Evolutionary conservation across 2,888 invertebrate species (phyloP).

Genomic region (Tromatobia lineatoria): DNA sequence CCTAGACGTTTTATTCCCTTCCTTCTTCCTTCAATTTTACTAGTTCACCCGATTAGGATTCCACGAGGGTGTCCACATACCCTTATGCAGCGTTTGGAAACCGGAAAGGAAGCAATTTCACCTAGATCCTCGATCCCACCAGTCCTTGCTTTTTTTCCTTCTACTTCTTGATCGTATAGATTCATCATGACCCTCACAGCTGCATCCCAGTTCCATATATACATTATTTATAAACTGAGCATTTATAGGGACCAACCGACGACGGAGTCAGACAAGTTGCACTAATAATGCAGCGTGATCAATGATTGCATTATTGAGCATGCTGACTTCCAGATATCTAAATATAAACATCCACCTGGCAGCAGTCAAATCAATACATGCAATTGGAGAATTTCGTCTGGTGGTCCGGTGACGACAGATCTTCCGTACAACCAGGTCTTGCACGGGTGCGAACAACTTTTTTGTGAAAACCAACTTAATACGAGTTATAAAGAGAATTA

Average conservation of each 20-base stretch:
- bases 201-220: background rate
- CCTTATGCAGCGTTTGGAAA: background rate
- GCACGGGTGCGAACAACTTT: no score
- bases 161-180: conserved; percentile 2
- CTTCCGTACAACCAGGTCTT: no score
- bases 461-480: no score
- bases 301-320: no score
- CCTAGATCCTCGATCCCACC: background rate
- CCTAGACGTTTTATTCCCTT: background rate
- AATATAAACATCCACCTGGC: no score
- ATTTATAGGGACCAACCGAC: background rate
- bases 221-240: background rate
- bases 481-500: background rate
- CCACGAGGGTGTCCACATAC: background rate
- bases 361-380: no score
- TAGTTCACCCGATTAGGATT: background rate
- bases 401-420: no score
- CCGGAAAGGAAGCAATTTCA: background rate
- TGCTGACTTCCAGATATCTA: no score
- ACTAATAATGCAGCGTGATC: no score
- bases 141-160: background rate
- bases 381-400: no score
- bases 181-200: conserved; percentile 9
- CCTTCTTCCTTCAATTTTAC: background rate
- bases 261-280: no score